These are phyloP conservation scores for Amblyornis subalaris DNA, from an alignment of 2,113 vertebrate genomes.

Conservation along the genomic window DNA sequence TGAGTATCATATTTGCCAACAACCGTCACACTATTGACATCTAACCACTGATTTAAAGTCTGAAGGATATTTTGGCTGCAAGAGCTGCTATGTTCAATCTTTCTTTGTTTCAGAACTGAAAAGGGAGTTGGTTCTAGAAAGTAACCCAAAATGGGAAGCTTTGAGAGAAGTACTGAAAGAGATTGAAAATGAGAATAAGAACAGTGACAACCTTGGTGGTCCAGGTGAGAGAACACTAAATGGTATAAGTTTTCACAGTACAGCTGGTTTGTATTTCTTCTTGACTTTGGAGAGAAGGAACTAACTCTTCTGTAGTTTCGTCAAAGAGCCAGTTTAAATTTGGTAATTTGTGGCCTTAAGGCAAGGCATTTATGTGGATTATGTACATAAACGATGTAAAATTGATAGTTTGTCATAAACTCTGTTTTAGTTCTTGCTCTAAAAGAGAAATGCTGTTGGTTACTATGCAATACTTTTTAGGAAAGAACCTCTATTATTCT, in stretches of 20 bases:
- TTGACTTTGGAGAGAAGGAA: background rate
- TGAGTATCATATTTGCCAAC: background rate
- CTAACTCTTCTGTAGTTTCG: background rate
- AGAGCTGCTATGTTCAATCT: background rate
- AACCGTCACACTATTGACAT: background rate
- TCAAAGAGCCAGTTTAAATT: background rate
- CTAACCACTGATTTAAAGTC: background rate
- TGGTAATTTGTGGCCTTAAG: background rate
- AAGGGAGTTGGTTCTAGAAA: slow-evolving; percentile 87
- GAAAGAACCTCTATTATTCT: background rate
- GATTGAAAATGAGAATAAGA: slow-evolving; percentile 90
- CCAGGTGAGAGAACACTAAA: slow-evolving; percentile 69
- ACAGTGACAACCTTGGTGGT: slow-evolving; percentile 81
- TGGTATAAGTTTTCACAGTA: background rate
- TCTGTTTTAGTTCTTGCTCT: background rate
- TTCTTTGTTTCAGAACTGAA: slow-evolving; percentile 75
- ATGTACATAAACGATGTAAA: background rate
- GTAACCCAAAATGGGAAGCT: slow-evolving; percentile 94
- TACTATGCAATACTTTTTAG: background rate
- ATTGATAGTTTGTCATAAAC: background rate
- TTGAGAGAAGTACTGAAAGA: slow-evolving; percentile 89
- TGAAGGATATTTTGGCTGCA: background rate
- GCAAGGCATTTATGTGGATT: background rate
- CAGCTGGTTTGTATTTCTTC: background rate
- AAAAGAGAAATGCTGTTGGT: background rate